Base-by-base conservation (phyloP, 2,888 invertebrate genomes). In the Mimachlamys varia region DNA sequence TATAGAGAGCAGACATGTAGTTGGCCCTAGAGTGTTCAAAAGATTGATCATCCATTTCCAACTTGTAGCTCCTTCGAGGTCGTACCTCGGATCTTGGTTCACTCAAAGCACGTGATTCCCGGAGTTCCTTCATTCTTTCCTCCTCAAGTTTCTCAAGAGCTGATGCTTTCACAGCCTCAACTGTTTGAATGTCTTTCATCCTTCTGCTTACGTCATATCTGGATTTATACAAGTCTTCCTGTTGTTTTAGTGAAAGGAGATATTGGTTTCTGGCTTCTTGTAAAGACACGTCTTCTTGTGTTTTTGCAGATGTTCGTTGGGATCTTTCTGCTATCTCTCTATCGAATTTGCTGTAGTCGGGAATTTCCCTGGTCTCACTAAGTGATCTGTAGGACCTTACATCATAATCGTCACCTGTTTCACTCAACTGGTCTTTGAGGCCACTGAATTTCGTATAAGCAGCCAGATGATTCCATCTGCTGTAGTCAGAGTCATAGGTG, bases 401-500 rank as follows among this genome's bases (percentile, higher is more conserved):
- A 76, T 76, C 76, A 33, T 76, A 76, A 13, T 33, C 76, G 2
- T 76, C 76, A 22, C 76, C 27, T 22, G 76, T 33, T 0, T 76
- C 76, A 76, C 76, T 76, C 76, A 76, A 33, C 33, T 76, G 76
- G 15, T 76, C 76, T 33, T 76, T 76, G 13, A 76, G 76, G 33
- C 76, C 76, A 76, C 76, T 76, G 76, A 76, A 76, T 76, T 76
- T 76, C 0, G 76, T 76, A 27, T 76, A 76, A 0, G 76, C 76
- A 76, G 76, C 76, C 76, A 76, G 33, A 76, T 76, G 76, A 76
- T 76, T 33, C 76, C 76, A 76, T 76, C 76, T 27, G 33, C 76
- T 76, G 76, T 76, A 76, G 33, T 76, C 76, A 33, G 76, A 76
- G 33, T 76, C 76, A 27, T 33, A 76, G 13, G 53, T 19, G 1